Evolutionary conservation across 2,888 invertebrate genomes (phyloP), one percentile per base, ranked within the genome.

Genomic region (Therioaphis trifolii): DNA sequence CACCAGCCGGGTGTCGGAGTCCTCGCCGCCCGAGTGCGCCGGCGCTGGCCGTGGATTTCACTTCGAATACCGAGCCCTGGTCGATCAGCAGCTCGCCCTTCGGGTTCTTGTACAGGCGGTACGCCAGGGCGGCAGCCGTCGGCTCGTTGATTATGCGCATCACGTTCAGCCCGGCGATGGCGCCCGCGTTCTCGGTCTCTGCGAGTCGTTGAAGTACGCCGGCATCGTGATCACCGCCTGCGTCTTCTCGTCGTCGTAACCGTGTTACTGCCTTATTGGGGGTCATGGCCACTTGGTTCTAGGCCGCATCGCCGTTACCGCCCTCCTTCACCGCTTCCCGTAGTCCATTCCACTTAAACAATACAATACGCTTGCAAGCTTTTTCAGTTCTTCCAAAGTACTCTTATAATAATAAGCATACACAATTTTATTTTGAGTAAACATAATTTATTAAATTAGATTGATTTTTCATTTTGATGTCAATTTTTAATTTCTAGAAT

Each of bases 1-100:
- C n/a, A n/a, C n/a, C n/a, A n/a, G n/a, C n/a, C n/a, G n/a, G n/a
- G n/a, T n/a, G n/a, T n/a, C n/a, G n/a, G n/a, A 90, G 66, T 90
- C 90, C 88, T 94, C 94, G 12, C 94, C 94, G 29, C 94, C 94
- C 77, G 95, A 90, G 88, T 94, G 92, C 85, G 92, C 93, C n/a
- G 0, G 96, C 94, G 2, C 55, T n/a, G 3, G 68, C 24, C 68
- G 68, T 68, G 14, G 68, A 68, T 21, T 68, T 68, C 21, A 68
- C 68, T 43, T 68, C 68, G 68, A 68, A 68, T 68, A 68, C 43
- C 68, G 68, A 68, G 21, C 68, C 68, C 68, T 82, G 74, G 72
- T 95, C 95, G 90, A 91, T 97, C 87, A 95, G 91, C 85, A 95
- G 93, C 85, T 92, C 90, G 2, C 68, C 68, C 24, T 68, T 68